These are phyloP conservation scores for Piprites chloris DNA, from an alignment of 2,113 vertebrate species.

Conservation along the genomic window DNA sequence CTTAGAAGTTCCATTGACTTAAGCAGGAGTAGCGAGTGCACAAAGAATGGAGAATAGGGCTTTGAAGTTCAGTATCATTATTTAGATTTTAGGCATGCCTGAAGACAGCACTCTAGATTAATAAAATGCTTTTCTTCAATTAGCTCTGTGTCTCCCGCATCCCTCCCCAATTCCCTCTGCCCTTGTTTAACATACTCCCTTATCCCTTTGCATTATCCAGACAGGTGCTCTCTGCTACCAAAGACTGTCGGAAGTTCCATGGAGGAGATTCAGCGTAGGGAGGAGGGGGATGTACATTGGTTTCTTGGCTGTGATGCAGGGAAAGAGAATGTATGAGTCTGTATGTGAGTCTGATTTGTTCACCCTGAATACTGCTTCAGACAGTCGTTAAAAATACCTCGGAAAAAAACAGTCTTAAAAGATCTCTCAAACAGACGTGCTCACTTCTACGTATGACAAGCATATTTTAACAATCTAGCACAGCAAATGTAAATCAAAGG, in stretches of 20 bases:
- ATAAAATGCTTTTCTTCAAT: constrained; percentile 66
- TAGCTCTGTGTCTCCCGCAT: constrained; percentile 56
- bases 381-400: neutral
- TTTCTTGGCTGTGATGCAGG: neutral
- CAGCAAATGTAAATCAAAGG: neutral
- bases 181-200: constrained; percentile 70
- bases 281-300: neutral
- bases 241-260: constrained; percentile 9
- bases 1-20: constrained; percentile 1
- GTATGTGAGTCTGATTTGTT: neutral
- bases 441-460: neutral
- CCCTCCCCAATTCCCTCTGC: constrained; percentile 63
- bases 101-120: constrained; percentile 50
- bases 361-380: neutral
- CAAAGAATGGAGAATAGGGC: constrained; percentile 23
- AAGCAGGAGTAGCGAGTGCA: neutral
- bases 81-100: constrained; percentile 69
- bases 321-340: neutral
- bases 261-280: neutral
- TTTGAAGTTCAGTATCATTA: constrained; percentile 58
- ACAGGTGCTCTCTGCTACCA: constrained; percentile 58
- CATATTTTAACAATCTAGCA: neutral
- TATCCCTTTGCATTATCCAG: constrained; percentile 60
- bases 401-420: neutral
- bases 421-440: neutral